Evolutionary conservation across 2,888 invertebrate genomes (phyloP).

Genomic region (Amitus sp.): DNA sequence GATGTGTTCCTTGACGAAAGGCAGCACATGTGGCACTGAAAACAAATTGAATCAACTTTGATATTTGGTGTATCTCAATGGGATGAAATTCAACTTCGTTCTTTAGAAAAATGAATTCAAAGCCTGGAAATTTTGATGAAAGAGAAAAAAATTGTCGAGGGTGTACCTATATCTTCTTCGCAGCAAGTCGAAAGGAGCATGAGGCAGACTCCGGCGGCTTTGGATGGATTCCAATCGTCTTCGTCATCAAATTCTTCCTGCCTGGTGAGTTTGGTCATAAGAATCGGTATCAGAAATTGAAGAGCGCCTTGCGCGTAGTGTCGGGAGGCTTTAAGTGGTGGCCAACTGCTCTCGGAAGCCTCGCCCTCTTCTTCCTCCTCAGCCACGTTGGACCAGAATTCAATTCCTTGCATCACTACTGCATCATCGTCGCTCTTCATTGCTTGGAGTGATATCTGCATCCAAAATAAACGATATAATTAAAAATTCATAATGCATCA

Average conservation of each 20-base stretch:
- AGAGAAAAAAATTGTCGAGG: too few species aligned
- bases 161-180: constrained; percentile 87
- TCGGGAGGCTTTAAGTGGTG: constrained; percentile 91
- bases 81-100: too few species aligned
- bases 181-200: constrained; percentile 98
- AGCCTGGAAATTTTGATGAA: too few species aligned
- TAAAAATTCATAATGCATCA: background rate
- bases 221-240: constrained; percentile 99
- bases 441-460: constrained; percentile 92
- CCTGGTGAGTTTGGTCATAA: constrained; percentile 93
- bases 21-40: constrained; percentile 88
- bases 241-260: constrained; percentile 98
- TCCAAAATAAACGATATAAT: constrained; percentile 12
- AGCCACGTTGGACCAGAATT: constrained; percentile 99
- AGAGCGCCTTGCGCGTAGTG: constrained; percentile 99
- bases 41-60: too few species aligned
- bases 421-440: constrained; percentile 98
- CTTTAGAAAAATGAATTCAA: too few species aligned
- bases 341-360: constrained; percentile 90
- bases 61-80: too few species aligned
- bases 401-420: constrained; percentile 97
- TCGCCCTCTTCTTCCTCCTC: constrained; percentile 99
- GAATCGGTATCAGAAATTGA: constrained; percentile 92
- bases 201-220: constrained; percentile 98
- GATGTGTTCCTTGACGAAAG: constrained; percentile 96